Conservation (phyloP, 1,140 invertebrate genomes). For the Platorchestia sp. region DNA sequence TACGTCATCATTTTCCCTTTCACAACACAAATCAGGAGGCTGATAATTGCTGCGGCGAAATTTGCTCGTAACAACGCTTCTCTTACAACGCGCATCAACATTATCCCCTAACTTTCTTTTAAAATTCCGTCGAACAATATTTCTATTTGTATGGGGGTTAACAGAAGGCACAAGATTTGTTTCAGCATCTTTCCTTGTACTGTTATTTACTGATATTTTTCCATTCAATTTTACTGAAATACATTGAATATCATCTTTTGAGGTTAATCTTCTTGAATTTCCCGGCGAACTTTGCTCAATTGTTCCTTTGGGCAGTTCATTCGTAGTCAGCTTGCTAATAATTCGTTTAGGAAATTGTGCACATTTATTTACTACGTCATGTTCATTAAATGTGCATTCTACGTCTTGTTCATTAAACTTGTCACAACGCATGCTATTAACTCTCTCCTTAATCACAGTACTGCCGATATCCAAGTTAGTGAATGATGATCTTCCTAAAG, state of each 20-base stretch:
- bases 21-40: neutral
- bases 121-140: neutral
- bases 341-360: neutral
- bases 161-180: neutral
- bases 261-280: neutral
- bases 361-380: neutral
- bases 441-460: neutral
- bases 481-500: neutral
- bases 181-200: no score
- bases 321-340: neutral
- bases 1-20: neutral
- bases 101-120: neutral
- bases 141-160: neutral
- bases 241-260: neutral
- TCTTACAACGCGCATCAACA: neutral
- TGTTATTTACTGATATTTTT: neutral
- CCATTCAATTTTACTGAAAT: neutral
- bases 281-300: neutral
- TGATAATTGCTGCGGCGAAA: neutral
- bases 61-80: neutral
- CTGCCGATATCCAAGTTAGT: neutral
- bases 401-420: neutral
- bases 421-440: neutral
- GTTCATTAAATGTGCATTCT: neutral
- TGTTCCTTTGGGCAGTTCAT: neutral